Conservation (phyloP, 2,113 vertebrate species). For the Sialia sialis region DNA sequence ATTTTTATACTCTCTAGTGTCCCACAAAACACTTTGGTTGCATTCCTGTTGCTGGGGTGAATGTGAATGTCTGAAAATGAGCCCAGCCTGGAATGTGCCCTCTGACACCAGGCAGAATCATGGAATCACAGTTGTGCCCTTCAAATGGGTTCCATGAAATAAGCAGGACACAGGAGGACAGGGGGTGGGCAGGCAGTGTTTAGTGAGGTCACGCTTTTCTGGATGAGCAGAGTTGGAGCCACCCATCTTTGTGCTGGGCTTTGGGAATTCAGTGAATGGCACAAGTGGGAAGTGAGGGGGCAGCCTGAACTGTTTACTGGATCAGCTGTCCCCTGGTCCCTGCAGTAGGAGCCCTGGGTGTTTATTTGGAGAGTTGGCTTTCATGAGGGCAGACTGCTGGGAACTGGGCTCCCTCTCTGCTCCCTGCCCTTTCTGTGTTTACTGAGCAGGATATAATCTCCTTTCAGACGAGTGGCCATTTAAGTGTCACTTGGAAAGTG, state of each 20-base stretch:
- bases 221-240: background rate
- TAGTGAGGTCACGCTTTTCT: background rate
- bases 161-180: background rate
- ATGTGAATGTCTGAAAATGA: background rate
- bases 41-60: slow-evolving; percentile 16
- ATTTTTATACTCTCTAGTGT: slow-evolving; percentile 49
- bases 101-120: slow-evolving; percentile 9
- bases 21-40: slow-evolving; percentile 8
- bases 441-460: background rate
- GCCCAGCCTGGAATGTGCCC: slow-evolving; percentile 45
- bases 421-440: background rate
- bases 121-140: background rate
- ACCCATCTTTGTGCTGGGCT: background rate
- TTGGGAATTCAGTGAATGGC: background rate
- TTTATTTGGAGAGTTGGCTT: background rate
- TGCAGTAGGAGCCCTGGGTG: background rate
- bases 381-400: background rate
- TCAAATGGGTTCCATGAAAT: background rate
- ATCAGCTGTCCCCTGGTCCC: background rate
- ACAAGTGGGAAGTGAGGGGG: background rate
- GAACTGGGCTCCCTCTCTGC: background rate
- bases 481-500: background rate
- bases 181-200: background rate
- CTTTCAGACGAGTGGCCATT: background rate
- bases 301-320: background rate